Evolutionary conservation across 1,140 invertebrate species (phyloP), one percentile per base, ranked within the genome.

Genomic region (Lutraria rhynchaena): DNA sequence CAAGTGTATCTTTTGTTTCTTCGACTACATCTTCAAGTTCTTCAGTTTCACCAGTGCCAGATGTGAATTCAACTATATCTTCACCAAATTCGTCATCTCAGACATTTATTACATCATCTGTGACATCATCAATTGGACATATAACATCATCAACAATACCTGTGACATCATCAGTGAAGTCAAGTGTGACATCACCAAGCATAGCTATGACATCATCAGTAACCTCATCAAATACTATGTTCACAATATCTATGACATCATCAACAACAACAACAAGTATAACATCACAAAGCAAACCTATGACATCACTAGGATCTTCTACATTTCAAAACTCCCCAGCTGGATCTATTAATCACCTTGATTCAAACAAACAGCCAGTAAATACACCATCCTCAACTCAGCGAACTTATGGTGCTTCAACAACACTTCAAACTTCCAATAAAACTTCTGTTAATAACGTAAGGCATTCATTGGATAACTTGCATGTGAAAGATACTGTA

Each of bases 121-220:
- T 37, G 60, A 63, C 60, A 63, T 63, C 60, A 63, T 27, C 35
- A 9, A 27, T 22, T 13, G 58, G 7, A 35, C 3, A 55, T 27
- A 55, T 55, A 33, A 63, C 60, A 63, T 37, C 60, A 63, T 63
- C 60, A 63, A 63, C 53, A 27, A 9, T 19, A 55, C n/a, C 27
- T 5, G n/a, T 27, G n/a, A 7, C 53, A 55, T 44, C 29, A 29
- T 29, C 37, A 53, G 33, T 13, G 27, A 33, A 27, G 24, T 61
- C 71, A 61, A 0, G 3, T n/a, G 0, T 22, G n/a, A 44, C 31
- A 31, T 51, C 29, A 33, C 51, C 49, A 17, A 31, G 22, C 15
- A 17, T n/a, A 65, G 17, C 44, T 49, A 24, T 55, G 17, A 57
- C 44, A 35, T 70, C 60, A 41, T 57, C 49, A 53, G 1, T 74